Evolutionary conservation across 2,797 vertebrate genomes (phyloP).

Genomic region (Catharus ustulatus): DNA sequence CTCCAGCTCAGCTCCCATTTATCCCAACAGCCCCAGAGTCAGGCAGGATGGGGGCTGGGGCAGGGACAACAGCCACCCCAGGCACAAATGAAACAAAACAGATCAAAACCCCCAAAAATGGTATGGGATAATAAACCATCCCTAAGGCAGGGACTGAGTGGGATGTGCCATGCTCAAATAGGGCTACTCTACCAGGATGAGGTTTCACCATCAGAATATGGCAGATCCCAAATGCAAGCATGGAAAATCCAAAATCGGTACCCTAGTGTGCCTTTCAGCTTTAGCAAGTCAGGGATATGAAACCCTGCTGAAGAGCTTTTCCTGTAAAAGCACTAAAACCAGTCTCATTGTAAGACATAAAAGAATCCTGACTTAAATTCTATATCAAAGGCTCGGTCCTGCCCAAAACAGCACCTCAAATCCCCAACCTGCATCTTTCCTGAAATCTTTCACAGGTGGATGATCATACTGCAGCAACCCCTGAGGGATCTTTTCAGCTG

Average conservation of each 20-base stretch:
- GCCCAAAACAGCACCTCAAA: neutral
- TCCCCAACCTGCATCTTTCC: neutral
- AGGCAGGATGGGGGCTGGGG: neutral
- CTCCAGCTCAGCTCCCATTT: neutral
- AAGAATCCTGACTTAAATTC: neutral
- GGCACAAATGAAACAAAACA: neutral
- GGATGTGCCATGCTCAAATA: fast-evolving
- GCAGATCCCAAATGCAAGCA: neutral
- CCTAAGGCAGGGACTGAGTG: neutral
- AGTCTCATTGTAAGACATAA: neutral
- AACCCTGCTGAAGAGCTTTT: neutral
- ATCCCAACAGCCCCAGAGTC: neutral
- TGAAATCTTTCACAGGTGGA: neutral
- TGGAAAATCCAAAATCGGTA: neutral
- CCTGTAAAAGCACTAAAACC: neutral
- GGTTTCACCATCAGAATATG: neutral
- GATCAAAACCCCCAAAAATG: neutral
- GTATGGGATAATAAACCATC: neutral
- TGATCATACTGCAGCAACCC: neutral
- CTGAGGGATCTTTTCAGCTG: neutral
- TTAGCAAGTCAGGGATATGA: neutral
- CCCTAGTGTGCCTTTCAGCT: neutral
- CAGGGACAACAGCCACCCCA: neutral
- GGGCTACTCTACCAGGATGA: neutral
- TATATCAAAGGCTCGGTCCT: neutral